These are phyloP conservation scores for Tupaia tana DNA, from an alignment of 2,113 vertebrate species.

Conservation along the genomic window DNA sequence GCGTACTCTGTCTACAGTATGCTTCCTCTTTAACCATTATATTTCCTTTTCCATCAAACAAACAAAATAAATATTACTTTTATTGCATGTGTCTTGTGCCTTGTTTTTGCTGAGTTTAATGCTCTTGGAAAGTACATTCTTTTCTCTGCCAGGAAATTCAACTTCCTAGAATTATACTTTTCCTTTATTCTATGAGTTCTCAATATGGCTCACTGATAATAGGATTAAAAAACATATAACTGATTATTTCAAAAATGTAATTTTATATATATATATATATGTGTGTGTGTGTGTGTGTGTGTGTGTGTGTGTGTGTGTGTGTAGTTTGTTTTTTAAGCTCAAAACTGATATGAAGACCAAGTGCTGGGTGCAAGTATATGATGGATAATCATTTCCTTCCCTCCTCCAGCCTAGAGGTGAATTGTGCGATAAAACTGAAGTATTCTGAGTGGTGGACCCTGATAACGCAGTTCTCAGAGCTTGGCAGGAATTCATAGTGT, in stretches of 20 bases:
- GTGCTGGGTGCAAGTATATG: too few species aligned
- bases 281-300: too few species aligned
- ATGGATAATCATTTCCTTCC: conserved; percentile 2
- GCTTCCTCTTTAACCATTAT: background rate
- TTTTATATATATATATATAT: background rate
- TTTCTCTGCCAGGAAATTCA: background rate
- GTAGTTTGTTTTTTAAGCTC: too few species aligned
- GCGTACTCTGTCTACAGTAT: background rate
- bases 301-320: too few species aligned
- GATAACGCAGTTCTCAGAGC: background rate
- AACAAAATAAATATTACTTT: conserved; percentile 11
- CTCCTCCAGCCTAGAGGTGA: background rate
- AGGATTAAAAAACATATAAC: conserved; percentile 49
- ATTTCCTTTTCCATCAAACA: background rate
- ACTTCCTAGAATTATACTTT: background rate
- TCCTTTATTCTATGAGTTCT: conserved; percentile 36
- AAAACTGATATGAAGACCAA: too few species aligned
- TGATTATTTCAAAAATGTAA: conserved; percentile 8
- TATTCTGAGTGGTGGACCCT: background rate
- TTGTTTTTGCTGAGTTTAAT: background rate
- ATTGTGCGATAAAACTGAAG: background rate
- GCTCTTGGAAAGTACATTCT: background rate
- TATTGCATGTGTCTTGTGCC: background rate
- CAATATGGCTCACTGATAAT: background rate
- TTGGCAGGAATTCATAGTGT: background rate